A percentile compares a stretch with the other conserved stretches of the same genome.
These are phyloP conservation scores for Calycopis cecrops DNA, from an alignment of 1,140 invertebrate species.

Conservation along the genomic window DNA sequence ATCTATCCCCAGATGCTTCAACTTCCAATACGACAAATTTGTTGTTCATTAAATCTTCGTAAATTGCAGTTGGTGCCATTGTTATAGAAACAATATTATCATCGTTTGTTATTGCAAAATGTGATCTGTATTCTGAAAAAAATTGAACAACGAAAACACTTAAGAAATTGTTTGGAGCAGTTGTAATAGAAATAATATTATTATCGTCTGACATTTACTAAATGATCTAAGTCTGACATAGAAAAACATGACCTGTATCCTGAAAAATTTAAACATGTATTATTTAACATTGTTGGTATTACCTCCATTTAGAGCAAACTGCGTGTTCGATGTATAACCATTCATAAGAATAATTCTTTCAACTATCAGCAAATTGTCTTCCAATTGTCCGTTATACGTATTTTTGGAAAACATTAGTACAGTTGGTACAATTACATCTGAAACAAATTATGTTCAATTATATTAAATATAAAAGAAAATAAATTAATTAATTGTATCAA, in stretches of 20 bases:
- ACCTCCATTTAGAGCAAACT: too few relatives aligned
- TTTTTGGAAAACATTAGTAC: constrained; percentile 39
- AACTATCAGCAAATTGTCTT: constrained; percentile 18
- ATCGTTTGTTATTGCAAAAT: constrained; percentile 27
- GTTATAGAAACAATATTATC: constrained; percentile 31
- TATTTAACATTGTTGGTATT: neutral
- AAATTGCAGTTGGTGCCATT: constrained; percentile 21
- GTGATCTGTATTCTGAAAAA: constrained; percentile 34
- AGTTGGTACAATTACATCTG: constrained; percentile 39
- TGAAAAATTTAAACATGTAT: too few relatives aligned
- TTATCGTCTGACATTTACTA: too few relatives aligned
- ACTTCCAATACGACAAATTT: constrained; percentile 40
- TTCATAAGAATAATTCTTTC: constrained; percentile 16
- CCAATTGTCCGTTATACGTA: constrained; percentile 31
- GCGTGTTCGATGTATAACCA: too few relatives aligned
- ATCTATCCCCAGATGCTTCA: constrained; percentile 35
- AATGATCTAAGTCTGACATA: constrained; percentile 17
- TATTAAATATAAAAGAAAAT: too few relatives aligned
- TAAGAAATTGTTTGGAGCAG: too few relatives aligned
- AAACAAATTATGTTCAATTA: too few relatives aligned
- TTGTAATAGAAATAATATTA: too few relatives aligned
- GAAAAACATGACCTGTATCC: constrained; percentile 33
- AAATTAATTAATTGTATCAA: too few relatives aligned
- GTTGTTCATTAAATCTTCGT: constrained; percentile 28
- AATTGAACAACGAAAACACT: too few relatives aligned